These are phyloP conservation scores for Melieria picta DNA, from an alignment of 2,888 invertebrate species.

Conservation along the genomic window DNA sequence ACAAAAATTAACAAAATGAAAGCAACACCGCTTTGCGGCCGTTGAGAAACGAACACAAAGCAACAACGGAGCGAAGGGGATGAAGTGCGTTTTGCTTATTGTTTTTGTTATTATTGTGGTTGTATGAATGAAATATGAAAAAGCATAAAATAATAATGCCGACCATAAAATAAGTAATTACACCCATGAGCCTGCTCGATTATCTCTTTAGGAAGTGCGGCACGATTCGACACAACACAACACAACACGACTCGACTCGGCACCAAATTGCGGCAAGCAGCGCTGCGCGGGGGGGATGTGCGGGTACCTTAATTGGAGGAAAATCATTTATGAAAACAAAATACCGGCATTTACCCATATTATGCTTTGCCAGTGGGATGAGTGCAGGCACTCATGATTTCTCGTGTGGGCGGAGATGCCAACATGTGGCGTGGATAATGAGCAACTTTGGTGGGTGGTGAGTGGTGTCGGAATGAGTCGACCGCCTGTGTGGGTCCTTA, in stretches of 20 bases:
- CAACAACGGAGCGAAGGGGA: constrained; percentile 1
- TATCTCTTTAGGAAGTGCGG: constrained; percentile 52
- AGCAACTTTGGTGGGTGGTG: too few species aligned
- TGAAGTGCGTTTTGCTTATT: not conserved
- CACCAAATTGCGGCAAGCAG: too few species aligned
- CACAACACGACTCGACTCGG: too few species aligned
- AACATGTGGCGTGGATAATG: too few species aligned
- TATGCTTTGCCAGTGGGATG: not conserved
- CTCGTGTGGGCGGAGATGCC: too few species aligned
- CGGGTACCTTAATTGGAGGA: constrained; percentile 22
- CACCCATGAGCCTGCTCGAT: constrained; percentile 63
- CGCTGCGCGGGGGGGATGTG: not conserved
- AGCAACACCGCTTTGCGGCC: constrained; percentile 16
- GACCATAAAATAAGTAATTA: constrained; percentile 57
- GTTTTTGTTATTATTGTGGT: not conserved
- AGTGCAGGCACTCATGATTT: not conserved
- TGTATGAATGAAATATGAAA: constrained; percentile 30
- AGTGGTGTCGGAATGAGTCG: too few species aligned
- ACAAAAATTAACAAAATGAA: constrained; percentile 6
- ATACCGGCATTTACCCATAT: not conserved
- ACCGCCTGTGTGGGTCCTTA: too few species aligned
- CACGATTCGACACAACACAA: too few species aligned
- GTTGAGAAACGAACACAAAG: not conserved
- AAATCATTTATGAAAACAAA: constrained; percentile 35
- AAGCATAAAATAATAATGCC: constrained; percentile 29